phyloP scores from a whole-genome alignment of 1,140 invertebrate genomes.

The Holotrichia oblita region DNA sequence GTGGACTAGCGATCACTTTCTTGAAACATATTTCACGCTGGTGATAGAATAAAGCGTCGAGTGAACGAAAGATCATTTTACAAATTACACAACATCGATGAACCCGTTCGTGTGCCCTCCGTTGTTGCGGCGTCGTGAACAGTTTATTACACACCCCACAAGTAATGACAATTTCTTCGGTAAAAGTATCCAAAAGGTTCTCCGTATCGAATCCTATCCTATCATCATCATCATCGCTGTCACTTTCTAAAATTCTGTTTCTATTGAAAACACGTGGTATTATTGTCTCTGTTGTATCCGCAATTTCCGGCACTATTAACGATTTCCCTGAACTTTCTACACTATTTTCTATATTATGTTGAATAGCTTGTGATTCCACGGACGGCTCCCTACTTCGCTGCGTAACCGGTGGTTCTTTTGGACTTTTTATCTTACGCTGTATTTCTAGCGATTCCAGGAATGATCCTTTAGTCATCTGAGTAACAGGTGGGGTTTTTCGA shows the following conservation, averaged over 20 bases:
- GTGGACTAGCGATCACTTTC: not conserved
- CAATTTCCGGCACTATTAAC: too few relatives aligned
- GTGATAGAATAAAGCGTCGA: not conserved
- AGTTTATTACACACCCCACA: slow-evolving; percentile 20
- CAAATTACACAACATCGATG: slow-evolving; percentile 11
- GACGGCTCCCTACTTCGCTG: too few relatives aligned
- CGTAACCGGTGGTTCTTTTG: too few relatives aligned
- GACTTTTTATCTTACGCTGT: too few relatives aligned
- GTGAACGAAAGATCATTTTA: not conserved
- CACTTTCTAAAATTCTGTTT: not conserved
- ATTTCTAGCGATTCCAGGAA: too few relatives aligned
- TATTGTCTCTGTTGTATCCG: too few relatives aligned
- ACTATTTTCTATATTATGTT: too few relatives aligned
- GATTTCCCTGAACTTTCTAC: too few relatives aligned
- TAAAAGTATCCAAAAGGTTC: not conserved
- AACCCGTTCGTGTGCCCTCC: not conserved
- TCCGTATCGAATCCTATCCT: not conserved
- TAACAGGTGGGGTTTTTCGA: too few relatives aligned
- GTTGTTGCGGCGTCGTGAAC: not conserved
- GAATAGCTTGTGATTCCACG: too few relatives aligned
- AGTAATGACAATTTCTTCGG: not conserved
- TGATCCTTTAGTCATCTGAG: too few relatives aligned
- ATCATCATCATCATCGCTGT: not conserved
- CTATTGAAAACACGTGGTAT: too few relatives aligned
- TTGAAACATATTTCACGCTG: not conserved